phyloP scores from a whole-genome alignment of 2,888 invertebrate species.

The Stramonita haemastoma region DNA sequence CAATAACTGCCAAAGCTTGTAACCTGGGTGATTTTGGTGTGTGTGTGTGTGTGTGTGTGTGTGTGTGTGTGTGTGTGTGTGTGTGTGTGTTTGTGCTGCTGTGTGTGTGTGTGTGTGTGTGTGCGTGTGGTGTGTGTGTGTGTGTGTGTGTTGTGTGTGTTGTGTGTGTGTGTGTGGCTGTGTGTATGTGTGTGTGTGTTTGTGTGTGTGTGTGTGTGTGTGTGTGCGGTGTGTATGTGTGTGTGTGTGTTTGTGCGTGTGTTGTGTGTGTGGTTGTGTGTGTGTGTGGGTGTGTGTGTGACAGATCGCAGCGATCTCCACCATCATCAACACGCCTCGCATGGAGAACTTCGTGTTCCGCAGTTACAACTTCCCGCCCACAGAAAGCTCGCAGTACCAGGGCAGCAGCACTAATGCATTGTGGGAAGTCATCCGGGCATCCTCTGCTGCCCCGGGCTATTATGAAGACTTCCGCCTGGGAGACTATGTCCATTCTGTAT shows the following conservation, averaged over 20 bases:
- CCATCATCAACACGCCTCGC: conserved; percentile 67
- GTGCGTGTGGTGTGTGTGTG: background rate
- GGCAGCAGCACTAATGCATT: conserved; percentile 85
- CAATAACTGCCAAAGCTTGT: too few species aligned
- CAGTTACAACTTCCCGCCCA: conserved; percentile 86
- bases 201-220: background rate
- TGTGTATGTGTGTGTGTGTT: background rate
- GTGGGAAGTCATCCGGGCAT: conserved; percentile 92
- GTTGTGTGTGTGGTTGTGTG: background rate
- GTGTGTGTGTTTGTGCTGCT: background rate
- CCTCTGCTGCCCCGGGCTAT: conserved; percentile 94
- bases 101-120: background rate
- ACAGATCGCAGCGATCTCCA: conserved; percentile 65
- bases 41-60: background rate
- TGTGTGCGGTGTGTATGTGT: background rate
- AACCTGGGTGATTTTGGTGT: too few species aligned
- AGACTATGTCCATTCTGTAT: conserved; percentile 71
- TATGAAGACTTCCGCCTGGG: conserved; percentile 83
- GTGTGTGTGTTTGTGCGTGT: background rate
- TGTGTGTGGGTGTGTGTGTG: background rate
- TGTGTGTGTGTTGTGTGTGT: background rate
- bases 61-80: background rate
- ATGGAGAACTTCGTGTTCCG: conserved; percentile 83
- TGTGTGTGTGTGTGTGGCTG: background rate
- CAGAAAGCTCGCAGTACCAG: conserved; percentile 79